A percentile compares a stretch with the other conserved stretches of the same genome.
Evolutionary conservation across 2,888 invertebrate species (phyloP).

Genomic region (Aleiodes testaceus): DNA sequence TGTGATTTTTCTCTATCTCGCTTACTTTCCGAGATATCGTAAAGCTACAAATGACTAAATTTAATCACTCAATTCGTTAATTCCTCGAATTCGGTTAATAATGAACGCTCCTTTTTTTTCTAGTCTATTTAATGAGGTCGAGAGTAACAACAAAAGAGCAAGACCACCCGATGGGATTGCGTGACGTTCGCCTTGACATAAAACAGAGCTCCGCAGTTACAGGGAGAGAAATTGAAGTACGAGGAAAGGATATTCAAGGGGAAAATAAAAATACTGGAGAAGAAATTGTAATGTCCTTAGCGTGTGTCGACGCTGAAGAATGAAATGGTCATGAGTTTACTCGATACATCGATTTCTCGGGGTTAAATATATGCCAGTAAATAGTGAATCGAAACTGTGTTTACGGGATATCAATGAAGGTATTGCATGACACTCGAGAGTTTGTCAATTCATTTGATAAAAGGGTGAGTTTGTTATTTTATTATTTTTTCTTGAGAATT

Average conservation of each 20-base stretch:
- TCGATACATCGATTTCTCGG: neutral
- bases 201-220: neutral
- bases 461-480: neutral
- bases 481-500: too few relatives aligned
- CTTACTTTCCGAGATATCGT: too few relatives aligned
- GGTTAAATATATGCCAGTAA: slow-evolving; percentile 22
- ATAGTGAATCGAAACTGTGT: neutral
- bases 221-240: slow-evolving; percentile 40
- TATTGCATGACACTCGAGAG: slow-evolving; percentile 6
- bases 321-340: slow-evolving; percentile 13
- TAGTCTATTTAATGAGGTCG: slow-evolving; percentile 3
- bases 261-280: slow-evolving; percentile 50
- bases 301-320: slow-evolving; percentile 13
- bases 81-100: too few relatives aligned
- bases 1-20: too few relatives aligned
- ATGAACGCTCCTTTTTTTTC: neutral
- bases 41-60: too few relatives aligned
- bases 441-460: slow-evolving; percentile 14
- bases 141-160: slow-evolving; percentile 11
- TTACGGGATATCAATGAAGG: neutral
- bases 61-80: too few relatives aligned
- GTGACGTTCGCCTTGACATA: slow-evolving; percentile 44
- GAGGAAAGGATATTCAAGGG: slow-evolving; percentile 43
- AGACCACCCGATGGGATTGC: slow-evolving; percentile 24
- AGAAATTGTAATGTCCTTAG: slow-evolving; percentile 42